phyloP scores from a whole-genome alignment of 2,113 vertebrate species.

The Probosciger aterrimus region DNA sequence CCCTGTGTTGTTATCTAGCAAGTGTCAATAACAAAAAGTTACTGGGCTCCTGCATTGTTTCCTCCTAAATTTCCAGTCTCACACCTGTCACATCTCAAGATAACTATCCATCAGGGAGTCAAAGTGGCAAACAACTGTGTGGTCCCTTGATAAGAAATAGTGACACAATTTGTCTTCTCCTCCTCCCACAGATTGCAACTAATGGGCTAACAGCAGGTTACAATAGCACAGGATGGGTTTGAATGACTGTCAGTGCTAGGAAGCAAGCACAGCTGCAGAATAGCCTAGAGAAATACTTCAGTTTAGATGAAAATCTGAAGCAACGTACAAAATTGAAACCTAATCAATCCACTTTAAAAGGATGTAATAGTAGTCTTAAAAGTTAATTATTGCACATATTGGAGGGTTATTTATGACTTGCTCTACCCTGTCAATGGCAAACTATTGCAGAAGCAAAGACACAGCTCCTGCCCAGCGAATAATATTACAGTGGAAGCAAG shows the following conservation, averaged over 20 bases:
- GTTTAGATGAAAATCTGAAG: constrained; percentile 48
- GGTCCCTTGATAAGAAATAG: constrained; percentile 93
- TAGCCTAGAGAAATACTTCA: constrained; percentile 61
- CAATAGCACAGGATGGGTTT: constrained; percentile 67
- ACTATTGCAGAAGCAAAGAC: neutral
- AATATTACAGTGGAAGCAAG: neutral
- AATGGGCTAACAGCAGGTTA: constrained; percentile 75
- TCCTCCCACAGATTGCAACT: constrained; percentile 87
- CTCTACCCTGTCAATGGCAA: neutral
- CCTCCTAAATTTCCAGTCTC: constrained; percentile 76
- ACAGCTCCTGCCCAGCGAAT: neutral
- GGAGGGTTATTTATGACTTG: constrained; percentile 10
- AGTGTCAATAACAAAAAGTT: constrained; percentile 87
- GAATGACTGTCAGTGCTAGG: constrained; percentile 51
- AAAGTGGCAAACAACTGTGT: constrained; percentile 91
- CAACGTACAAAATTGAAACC: constrained; percentile 50
- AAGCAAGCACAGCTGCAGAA: constrained; percentile 61
- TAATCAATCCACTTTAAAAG: constrained; percentile 31
- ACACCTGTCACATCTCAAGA: constrained; percentile 92
- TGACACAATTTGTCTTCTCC: constrained; percentile 92
- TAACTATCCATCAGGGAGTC: constrained; percentile 92
- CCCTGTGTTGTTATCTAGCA: constrained; percentile 84
- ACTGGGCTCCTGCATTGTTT: constrained; percentile 82
- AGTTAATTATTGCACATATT: constrained; percentile 45
- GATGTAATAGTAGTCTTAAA: constrained; percentile 56